A percentile compares a stretch with the other conserved stretches of the same genome.
Conservation (phyloP, 2,113 vertebrate genomes). For the Potamarius usumacintae region DNA sequence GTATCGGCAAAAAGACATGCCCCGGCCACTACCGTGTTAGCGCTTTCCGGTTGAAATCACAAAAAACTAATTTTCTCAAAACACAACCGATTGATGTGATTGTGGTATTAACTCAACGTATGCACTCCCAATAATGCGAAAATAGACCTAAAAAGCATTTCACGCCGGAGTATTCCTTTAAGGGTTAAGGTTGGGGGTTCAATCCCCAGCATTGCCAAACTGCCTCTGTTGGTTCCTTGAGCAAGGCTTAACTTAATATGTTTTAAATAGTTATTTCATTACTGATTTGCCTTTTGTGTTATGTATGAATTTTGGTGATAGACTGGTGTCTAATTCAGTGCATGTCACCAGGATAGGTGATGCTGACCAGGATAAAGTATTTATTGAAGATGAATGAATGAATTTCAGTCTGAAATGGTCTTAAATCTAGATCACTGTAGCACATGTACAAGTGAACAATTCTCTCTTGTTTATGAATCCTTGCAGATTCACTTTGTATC, state of each 20-base stretch:
- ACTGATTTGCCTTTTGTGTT: neutral
- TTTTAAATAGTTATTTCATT: neutral
- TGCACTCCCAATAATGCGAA: too few species aligned
- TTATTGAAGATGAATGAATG: neutral
- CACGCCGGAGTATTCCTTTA: too few species aligned
- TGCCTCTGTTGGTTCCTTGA: too few species aligned
- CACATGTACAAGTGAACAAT: neutral
- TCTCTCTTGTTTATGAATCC: neutral
- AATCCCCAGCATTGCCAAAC: too few species aligned
- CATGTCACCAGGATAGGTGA: neutral
- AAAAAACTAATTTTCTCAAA: too few species aligned
- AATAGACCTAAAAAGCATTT: too few species aligned
- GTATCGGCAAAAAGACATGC: too few species aligned
- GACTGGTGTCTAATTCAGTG: neutral
- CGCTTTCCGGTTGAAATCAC: too few species aligned
- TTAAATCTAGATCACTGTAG: neutral
- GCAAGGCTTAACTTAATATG: neutral
- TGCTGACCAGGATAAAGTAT: neutral
- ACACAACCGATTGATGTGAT: too few species aligned
- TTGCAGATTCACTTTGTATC: neutral
- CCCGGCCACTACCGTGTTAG: too few species aligned
- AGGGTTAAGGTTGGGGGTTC: too few species aligned
- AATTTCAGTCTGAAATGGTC: neutral
- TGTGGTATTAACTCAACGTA: too few species aligned
- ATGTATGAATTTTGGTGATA: neutral